phyloP scores from a whole-genome alignment of 2,888 invertebrate species.

The Aelia acuminata region DNA sequence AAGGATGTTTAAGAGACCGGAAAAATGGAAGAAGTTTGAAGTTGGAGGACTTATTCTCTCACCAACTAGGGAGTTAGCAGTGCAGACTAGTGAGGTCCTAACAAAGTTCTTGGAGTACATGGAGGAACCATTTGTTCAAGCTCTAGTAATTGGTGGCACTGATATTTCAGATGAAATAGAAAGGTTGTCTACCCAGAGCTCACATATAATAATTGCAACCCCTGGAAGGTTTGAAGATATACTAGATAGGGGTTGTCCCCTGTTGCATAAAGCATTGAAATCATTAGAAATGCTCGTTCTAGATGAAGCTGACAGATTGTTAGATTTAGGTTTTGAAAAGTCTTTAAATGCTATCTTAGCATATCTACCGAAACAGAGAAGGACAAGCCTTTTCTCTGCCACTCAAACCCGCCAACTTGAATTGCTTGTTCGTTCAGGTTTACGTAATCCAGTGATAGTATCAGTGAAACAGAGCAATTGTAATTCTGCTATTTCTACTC shows the following conservation, averaged over 20 bases:
- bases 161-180: conserved; percentile 83
- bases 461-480: conserved; percentile 81
- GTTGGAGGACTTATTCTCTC: conserved; percentile 93
- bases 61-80: conserved; percentile 95
- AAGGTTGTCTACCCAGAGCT: conserved; percentile 78
- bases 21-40: conserved; percentile 79
- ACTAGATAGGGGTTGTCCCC: conserved; percentile 79
- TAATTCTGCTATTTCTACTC: conserved; percentile 68
- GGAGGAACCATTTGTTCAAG: conserved; percentile 72
- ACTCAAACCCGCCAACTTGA: conserved; percentile 96
- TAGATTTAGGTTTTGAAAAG: conserved; percentile 92
- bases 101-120: conserved; percentile 71
- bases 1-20: conserved; percentile 78
- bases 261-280: conserved; percentile 81
- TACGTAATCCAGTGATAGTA: conserved; percentile 92
- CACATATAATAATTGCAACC: conserved; percentile 92
- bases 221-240: conserved; percentile 95
- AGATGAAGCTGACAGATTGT: conserved; percentile 96
- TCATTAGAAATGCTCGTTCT: conserved; percentile 91
- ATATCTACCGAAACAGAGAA: conserved; percentile 90
- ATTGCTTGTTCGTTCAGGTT: conserved; percentile 91
- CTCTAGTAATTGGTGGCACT: conserved; percentile 86
- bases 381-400: conserved; percentile 98
- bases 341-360: conserved; percentile 90
- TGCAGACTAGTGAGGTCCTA: conserved; percentile 85